Conservation (phyloP, 92 coral and sea anemone species). For the Bergia puertoricense region DNA sequence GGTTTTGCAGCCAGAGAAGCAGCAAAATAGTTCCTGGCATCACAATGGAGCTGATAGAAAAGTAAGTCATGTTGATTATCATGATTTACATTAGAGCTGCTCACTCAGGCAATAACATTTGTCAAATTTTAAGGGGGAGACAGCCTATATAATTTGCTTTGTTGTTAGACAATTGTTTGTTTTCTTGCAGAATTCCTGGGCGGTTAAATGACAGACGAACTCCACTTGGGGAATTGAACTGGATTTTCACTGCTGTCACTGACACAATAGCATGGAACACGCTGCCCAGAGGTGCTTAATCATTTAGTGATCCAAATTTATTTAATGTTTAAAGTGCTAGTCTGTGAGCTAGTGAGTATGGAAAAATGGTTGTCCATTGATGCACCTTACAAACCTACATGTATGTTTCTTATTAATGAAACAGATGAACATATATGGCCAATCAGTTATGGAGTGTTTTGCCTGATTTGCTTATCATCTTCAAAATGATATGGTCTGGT, state of each 20-base stretch:
- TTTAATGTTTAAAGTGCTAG: too few species aligned
- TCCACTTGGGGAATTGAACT: slow-evolving; percentile 94
- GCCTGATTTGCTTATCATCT: too few species aligned
- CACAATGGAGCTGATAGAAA: slow-evolving; percentile 86
- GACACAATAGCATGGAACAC: slow-evolving; percentile 99
- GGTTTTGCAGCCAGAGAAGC: slow-evolving; percentile 96
- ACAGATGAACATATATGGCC: too few species aligned
- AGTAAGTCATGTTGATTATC: slow-evolving; percentile 57
- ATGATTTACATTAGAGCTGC: background rate
- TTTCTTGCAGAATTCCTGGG: slow-evolving; percentile 80
- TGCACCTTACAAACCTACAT: too few species aligned
- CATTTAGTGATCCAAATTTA: background rate
- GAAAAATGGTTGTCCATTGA: too few species aligned
- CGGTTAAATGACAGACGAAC: slow-evolving; percentile 97
- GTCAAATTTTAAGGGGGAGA: background rate
- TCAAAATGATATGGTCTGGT: too few species aligned
- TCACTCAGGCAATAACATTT: background rate
- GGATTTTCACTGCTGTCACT: slow-evolving; percentile 99
- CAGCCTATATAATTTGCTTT: background rate
- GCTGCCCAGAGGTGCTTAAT: slow-evolving; percentile 88
- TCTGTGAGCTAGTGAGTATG: too few species aligned
- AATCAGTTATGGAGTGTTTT: too few species aligned
- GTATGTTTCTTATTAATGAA: too few species aligned
- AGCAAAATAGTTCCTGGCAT: slow-evolving; percentile 91
- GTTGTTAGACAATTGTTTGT: background rate